Evolutionary conservation across 2,888 invertebrate species (phyloP).

Genomic region (Frankliniella fusca): DNA sequence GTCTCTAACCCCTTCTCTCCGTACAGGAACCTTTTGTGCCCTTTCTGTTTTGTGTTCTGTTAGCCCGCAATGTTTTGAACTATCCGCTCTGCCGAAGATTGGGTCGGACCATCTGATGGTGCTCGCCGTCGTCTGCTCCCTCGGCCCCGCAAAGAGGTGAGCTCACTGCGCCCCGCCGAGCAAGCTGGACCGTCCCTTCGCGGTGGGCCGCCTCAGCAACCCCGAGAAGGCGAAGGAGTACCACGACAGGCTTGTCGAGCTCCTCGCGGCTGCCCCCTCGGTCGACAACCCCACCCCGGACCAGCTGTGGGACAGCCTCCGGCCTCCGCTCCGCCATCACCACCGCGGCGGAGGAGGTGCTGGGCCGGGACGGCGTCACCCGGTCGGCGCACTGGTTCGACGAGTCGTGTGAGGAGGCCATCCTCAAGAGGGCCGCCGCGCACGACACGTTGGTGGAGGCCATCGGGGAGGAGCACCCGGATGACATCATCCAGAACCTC

Average conservation of each 20-base stretch:
- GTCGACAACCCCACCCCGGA: background rate
- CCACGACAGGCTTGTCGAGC: background rate
- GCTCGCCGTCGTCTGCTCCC: background rate
- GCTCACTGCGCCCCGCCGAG: background rate
- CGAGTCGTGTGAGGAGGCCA: too few species aligned
- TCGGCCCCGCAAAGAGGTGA: background rate
- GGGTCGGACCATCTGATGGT: background rate
- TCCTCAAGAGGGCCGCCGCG: too few species aligned
- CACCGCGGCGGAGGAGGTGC: background rate
- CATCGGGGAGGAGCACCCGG: too few species aligned
- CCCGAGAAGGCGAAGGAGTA: background rate
- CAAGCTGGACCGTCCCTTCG: background rate
- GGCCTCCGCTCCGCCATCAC: too few species aligned
- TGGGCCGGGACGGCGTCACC: background rate
- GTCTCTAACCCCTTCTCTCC: too few species aligned
- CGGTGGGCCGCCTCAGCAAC: background rate
- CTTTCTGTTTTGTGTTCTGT: too few species aligned
- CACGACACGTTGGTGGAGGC: too few species aligned
- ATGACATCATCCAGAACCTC: too few species aligned
- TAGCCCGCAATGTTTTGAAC: too few species aligned
- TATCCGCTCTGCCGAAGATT: too few species aligned
- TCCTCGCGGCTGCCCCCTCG: background rate
- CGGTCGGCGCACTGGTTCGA: background rate
- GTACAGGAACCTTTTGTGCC: too few species aligned
- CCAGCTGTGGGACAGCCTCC: background rate